These are phyloP conservation scores for Holothuria scabra DNA, from an alignment of 53 echinoderm and acorn worm genomes.

Conservation along the genomic window DNA sequence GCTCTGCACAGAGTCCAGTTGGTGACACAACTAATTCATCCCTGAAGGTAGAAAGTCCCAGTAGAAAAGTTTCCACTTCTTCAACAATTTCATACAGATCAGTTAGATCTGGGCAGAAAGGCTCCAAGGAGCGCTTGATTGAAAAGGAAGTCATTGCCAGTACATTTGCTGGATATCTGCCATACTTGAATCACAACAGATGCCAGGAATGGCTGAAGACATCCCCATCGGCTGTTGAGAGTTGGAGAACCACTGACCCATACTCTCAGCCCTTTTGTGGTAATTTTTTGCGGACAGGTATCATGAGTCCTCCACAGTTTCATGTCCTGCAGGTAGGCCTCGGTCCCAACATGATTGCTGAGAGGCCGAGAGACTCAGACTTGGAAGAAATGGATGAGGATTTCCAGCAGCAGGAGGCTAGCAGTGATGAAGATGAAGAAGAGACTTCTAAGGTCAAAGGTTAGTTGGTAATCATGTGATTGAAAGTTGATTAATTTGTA, in stretches of 20 bases:
- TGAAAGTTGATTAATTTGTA: too few species aligned
- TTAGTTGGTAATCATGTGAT: not conserved
- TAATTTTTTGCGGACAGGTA: constrained; percentile 37
- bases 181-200: constrained; percentile 36
- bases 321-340: constrained; percentile 41
- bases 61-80: constrained; percentile 43
- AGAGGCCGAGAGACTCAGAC: constrained; percentile 34
- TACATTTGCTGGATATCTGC: constrained; percentile 16
- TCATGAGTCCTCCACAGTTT: constrained; percentile 49
- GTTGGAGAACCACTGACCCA: constrained; percentile 44
- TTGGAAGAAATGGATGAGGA: constrained; percentile 33
- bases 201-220: constrained; percentile 44
- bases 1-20: constrained; percentile 45
- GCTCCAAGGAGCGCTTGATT: constrained; percentile 1
- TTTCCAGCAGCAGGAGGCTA: not conserved
- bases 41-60: constrained; percentile 69
- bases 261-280: constrained; percentile 43
- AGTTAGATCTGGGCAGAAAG: constrained; percentile 4
- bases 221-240: constrained; percentile 37
- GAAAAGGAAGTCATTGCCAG: not conserved
- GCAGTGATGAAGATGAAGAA: constrained; percentile 23
- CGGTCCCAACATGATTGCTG: constrained; percentile 47
- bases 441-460: constrained; percentile 24
- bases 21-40: constrained; percentile 65
- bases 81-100: constrained; percentile 28